A percentile compares a stretch with the other conserved stretches of the same genome.
Conservation (phyloP, 2,113 vertebrate species). For the Perca flavescens region DNA sequence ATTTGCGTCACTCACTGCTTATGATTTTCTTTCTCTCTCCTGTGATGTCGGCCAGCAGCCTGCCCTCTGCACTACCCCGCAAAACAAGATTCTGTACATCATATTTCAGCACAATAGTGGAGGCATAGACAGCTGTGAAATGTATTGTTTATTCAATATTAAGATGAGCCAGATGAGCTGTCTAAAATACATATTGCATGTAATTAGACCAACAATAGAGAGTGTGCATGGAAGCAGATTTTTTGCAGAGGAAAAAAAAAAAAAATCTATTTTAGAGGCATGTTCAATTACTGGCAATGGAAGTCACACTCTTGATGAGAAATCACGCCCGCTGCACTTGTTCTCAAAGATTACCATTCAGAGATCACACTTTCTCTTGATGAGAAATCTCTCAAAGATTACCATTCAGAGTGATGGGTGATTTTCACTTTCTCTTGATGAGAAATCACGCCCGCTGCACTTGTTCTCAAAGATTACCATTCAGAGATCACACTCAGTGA, state of each 20-base stretch:
- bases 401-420: rapidly evolving
- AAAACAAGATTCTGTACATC: neutral
- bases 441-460: neutral
- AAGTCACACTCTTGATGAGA: neutral
- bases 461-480: neutral
- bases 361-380: neutral
- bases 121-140: neutral
- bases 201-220: neutral
- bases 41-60: neutral
- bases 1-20: neutral
- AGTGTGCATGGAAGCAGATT: neutral
- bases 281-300: neutral
- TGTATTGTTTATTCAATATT: no score
- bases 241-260: no score
- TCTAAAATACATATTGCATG: neutral
- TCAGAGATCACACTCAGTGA: rapidly evolving
- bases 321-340: neutral
- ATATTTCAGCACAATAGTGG: no score
- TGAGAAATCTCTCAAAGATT: neutral
- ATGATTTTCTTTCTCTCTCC: neutral
- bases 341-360: neutral
- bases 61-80: neutral
- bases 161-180: neutral
- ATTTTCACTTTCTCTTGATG: no score
- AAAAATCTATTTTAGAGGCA: neutral